A percentile compares a stretch with the other conserved stretches of the same genome.
Evolutionary conservation across 1,140 invertebrate species (phyloP).

Genomic region (Asbolus verrucosus): DNA sequence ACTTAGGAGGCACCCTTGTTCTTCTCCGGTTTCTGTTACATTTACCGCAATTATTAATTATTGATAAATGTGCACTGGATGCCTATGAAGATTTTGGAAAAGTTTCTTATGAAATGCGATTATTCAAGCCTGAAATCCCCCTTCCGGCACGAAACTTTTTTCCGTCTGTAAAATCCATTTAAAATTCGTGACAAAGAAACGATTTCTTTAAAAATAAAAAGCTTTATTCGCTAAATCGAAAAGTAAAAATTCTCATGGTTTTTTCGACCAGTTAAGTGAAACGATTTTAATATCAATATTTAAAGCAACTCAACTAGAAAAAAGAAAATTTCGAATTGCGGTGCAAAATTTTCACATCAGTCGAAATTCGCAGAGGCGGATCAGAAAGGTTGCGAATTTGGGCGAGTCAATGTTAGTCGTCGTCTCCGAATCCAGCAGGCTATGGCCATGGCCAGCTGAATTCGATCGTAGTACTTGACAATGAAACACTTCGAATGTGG

Average conservation of each 20-base stretch:
- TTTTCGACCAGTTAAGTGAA: neutral
- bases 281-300: neutral
- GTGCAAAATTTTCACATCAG: too few species aligned
- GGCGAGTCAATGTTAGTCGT: constrained; percentile 32
- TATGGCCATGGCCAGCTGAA: constrained; percentile 47
- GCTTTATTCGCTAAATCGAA: neutral
- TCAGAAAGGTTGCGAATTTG: constrained; percentile 40
- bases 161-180: too few species aligned
- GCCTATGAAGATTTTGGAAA: too few species aligned
- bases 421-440: constrained; percentile 23
- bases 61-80: too few species aligned
- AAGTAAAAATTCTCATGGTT: constrained; percentile 8
- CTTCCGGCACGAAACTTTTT: too few species aligned
- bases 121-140: too few species aligned
- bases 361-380: too few species aligned
- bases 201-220: too few species aligned
- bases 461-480: constrained; percentile 46
- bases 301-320: neutral
- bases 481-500: constrained; percentile 48
- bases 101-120: too few species aligned
- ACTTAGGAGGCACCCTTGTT: too few species aligned
- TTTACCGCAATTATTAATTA: too few species aligned
- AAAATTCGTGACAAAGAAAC: neutral
- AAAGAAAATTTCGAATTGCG: neutral
- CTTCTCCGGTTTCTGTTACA: too few species aligned